These are phyloP conservation scores for Agriopis aurantiaria DNA, from an alignment of 2,888 invertebrate species.

Conservation along the genomic window DNA sequence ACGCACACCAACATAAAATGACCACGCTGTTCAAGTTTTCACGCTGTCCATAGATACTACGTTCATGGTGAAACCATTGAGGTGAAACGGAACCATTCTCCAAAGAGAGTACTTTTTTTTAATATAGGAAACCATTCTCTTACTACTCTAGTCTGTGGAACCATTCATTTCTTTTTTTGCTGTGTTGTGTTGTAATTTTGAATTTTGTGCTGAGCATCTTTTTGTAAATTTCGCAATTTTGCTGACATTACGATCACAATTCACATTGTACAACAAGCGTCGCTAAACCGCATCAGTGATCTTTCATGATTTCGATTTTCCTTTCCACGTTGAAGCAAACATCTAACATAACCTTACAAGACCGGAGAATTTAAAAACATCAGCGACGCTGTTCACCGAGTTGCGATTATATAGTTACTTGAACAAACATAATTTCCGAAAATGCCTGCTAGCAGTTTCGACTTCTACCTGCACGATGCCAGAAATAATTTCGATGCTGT, in stretches of 20 bases:
- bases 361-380: neutral
- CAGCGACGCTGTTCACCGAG: neutral
- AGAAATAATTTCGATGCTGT: constrained; percentile 81
- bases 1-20: no score
- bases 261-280: neutral
- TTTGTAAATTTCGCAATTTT: neutral
- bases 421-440: constrained; percentile 28
- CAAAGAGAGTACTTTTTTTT: no score
- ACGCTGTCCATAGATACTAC: no score
- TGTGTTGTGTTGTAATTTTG: neutral
- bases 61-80: no score
- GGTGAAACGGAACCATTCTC: no score
- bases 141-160: no score
- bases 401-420: neutral
- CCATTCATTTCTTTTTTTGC: neutral
- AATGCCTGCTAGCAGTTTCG: constrained; percentile 79
- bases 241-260: neutral
- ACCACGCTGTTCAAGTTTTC: no score
- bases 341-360: neutral
- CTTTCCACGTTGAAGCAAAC: constrained; percentile 3
- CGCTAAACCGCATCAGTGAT: neutral
- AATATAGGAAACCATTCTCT: no score
- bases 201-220: neutral
- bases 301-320: neutral
- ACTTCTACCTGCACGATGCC: constrained; percentile 75